Evolutionary conservation across 2,888 invertebrate genomes (phyloP).

Genomic region (Hirtodrosophila alboralis): DNA sequence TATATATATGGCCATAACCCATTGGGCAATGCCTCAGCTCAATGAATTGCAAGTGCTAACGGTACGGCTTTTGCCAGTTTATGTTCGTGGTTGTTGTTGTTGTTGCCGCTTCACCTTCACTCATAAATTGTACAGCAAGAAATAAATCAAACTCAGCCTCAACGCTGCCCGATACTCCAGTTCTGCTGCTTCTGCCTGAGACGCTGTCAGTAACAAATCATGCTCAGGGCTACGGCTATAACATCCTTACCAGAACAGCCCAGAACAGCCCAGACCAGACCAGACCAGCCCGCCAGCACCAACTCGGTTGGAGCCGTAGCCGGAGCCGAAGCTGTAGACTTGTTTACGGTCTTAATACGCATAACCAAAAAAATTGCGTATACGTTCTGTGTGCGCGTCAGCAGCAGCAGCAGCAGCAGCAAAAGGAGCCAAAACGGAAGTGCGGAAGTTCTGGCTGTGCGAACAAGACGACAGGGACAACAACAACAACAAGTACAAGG

Average conservation of each 20-base stretch:
- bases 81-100: constrained; percentile 26
- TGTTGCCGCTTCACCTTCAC: constrained; percentile 66
- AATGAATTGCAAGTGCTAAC: constrained; percentile 59
- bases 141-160: constrained; percentile 80
- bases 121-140: constrained; percentile 77
- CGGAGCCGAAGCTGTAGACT: constrained; percentile 49
- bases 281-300: constrained; percentile 36
- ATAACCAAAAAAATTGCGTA: constrained; percentile 70
- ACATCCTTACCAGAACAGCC: constrained; percentile 17
- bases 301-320: constrained; percentile 14
- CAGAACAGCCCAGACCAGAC: constrained; percentile 3
- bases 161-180: constrained; percentile 16
- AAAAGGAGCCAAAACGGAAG: constrained; percentile 51
- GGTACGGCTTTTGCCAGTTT: constrained; percentile 24
- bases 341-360: constrained; percentile 77
- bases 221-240: constrained; percentile 72
- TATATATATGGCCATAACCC: constrained; percentile 45
- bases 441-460: constrained; percentile 70
- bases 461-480: constrained; percentile 58
- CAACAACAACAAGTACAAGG: constrained; percentile 29
- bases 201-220: constrained; percentile 78
- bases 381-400: constrained; percentile 55
- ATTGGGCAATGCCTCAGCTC: constrained; percentile 45
- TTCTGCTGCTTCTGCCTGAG: constrained; percentile 62
- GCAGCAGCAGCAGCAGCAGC: constrained; percentile 34